Conservation (phyloP, 2,888 invertebrate genomes). For the Lepetodrilus schrolli region DNA sequence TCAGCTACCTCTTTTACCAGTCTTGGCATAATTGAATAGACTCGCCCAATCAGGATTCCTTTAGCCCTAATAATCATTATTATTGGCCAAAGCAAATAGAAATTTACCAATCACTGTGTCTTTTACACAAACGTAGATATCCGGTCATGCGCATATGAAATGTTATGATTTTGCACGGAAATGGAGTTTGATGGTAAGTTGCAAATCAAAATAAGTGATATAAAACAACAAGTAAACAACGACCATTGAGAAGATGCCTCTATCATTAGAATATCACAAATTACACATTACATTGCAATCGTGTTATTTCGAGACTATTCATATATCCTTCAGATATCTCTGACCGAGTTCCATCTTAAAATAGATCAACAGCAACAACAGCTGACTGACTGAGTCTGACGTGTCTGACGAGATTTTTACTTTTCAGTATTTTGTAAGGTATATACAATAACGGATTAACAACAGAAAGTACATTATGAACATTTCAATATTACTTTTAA, state of each 20-base stretch:
- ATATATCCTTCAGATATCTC: neutral
- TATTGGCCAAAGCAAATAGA: neutral
- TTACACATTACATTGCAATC: no score
- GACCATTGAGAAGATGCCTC: no score
- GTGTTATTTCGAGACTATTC: neutral
- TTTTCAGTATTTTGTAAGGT: no score
- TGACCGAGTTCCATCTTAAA: neutral
- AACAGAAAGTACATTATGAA: no score
- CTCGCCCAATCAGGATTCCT: neutral
- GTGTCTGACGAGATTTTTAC: no score
- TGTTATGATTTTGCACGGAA: conserved; percentile 48
- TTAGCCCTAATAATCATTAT: neutral
- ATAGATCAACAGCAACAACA: neutral
- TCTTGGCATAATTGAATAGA: neutral
- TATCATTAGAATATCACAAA: no score
- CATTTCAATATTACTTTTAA: no score
- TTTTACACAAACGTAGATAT: conserved; percentile 8
- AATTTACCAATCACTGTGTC: conserved; percentile 1
- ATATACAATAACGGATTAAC: no score
- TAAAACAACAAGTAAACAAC: no score
- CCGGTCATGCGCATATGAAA: conserved; percentile 40
- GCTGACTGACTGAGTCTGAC: neutral
- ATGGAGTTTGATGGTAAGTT: conserved; percentile 49
- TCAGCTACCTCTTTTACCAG: no score
- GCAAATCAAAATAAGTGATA: neutral